phyloP scores from a whole-genome alignment of 1,140 invertebrate genomes.

The Dreissena rostriformis region DNA sequence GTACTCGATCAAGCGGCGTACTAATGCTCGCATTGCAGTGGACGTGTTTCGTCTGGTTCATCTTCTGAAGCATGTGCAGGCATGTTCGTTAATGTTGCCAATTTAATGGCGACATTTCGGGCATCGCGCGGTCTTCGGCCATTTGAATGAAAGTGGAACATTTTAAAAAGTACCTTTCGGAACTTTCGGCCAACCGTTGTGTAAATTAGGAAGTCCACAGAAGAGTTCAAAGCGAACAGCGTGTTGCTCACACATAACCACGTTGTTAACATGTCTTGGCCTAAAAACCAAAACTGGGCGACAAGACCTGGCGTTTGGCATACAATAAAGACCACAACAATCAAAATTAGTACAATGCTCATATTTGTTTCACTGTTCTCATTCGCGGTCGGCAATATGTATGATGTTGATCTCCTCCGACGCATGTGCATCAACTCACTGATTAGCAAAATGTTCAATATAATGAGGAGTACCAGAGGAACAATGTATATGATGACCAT shows the following conservation, averaged over 20 bases:
- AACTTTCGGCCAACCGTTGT: conserved; percentile 76
- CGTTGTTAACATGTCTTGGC: conserved; percentile 63
- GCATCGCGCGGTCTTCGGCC: conserved; percentile 27
- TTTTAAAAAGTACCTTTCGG: conserved; percentile 67
- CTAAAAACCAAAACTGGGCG: conserved; percentile 73
- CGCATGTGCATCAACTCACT: conserved; percentile 77
- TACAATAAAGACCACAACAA: conserved; percentile 76
- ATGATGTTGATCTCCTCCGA: conserved; percentile 60
- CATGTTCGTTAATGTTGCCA: conserved; percentile 27
- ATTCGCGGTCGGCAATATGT: conserved; percentile 65
- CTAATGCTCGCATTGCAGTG: not conserved
- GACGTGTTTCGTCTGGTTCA: conserved; percentile 35
- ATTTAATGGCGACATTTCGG: conserved; percentile 43
- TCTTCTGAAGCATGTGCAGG: conserved; percentile 20
- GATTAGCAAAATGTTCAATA: conserved; percentile 71
- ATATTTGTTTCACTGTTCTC: conserved; percentile 77
- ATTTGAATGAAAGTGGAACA: conserved; percentile 57
- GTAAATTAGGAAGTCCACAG: conserved; percentile 78
- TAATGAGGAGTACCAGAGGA: conserved; percentile 63
- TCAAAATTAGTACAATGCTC: conserved; percentile 74
- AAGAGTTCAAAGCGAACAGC: conserved; percentile 75
- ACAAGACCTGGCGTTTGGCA: conserved; percentile 77
- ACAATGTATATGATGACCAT: conserved; percentile 74
- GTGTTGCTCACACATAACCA: conserved; percentile 75
- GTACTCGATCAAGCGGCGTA: no score